Evolutionary conservation across 2,888 invertebrate genomes (phyloP), one percentile per base, ranked within the genome.

Genomic region (Pinctada fucata): DNA sequence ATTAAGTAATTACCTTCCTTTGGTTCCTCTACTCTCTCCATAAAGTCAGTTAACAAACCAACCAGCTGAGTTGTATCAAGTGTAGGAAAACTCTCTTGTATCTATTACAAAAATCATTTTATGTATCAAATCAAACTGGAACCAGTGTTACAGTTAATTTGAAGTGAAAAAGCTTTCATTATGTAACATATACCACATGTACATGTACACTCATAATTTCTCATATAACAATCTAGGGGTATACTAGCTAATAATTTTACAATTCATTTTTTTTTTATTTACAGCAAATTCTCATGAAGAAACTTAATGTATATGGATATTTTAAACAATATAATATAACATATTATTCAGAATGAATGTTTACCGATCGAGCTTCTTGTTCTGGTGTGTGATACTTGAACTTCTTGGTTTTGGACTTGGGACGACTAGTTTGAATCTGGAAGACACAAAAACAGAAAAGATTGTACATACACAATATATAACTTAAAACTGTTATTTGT

Each of bases 51-150:
- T 45, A 91, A 82, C 10, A 91, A 79, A 47, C 85, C 85, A 72
- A 85, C 71, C 75, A 91, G 83, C 73, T 89, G 87, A 63, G 82
- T 86, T 13, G 88, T 90, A 74, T 91, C 91, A 65, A 92, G 82
- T 3, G 84, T 84, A 1, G 92, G 92, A 91, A 92, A 5, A 48
- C 67, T 66, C 50, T 16, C 58, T 45, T 45, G 65, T 47, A 73
- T 31, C 51, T 71, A 31, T 31, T 1, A 31, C 31, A 31, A 31
- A 31, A 31, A 31, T 31, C 31, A 31, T 31, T 31, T 31, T 31
- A 31, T 31, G 31, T 31, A 31, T 31, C 31, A 31, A 31, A 31
- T 31, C 31, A 31, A 31, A 1, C 31, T 31, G 31, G 31, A 31
- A 10, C 47, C 1, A 31, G 31, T 31, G 0, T 31, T 31, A 31